Evolutionary conservation across 2,888 invertebrate species (phyloP), one percentile per base, ranked within the genome.

Genomic region (Drosophila nr. perissopoda): DNA sequence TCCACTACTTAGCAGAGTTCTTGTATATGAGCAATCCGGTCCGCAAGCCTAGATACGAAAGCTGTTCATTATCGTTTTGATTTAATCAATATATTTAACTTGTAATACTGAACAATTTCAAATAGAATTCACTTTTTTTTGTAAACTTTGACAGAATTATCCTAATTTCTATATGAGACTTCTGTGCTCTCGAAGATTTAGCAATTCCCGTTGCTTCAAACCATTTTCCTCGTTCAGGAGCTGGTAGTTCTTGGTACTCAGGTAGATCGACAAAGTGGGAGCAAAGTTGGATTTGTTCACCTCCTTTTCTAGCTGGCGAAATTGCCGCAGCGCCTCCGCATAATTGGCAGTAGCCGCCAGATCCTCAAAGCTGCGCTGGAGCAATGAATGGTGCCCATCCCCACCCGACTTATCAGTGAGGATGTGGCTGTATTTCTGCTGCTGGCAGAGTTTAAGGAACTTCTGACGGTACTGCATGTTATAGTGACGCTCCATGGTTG

Each of bases 181-280:
- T 25, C 18, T n/a, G n/a, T 21, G 68, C 10, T 74, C 65, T 2
- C 57, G 52, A 1, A 90, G 66, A n/a, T 69, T 83, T 2, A 59
- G 64, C 2, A 81, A 34, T 21, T 88, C 83, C 33, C 59, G 70
- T 5, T 74, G 54, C 57, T 86, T 83, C 13, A 85, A 56, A 5
- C 11, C 36, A 25, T 79, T 70, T 16, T 86, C 76, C 6, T 64
- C 74, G 40, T 78, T 82, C 4, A 63, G 21, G 2, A 90, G 75
- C 34, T 91, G 88, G 18, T 66, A 79, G 64, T 72, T 82, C 53
- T 91, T 90, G 16, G 87, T 86, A 36, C 62, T 81, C 46, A 90
- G 62, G 25, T 90, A 90, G 0, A 80, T 79, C 18, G 73, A 72
- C 7, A 90, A 11, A 0, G 76, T 77, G 25, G 75, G 36, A 5